Percentiles rank a stretch among this genome's conserved stretches.
Conservation (phyloP, 2,888 invertebrate species). For the Ochropacha duplaris region DNA sequence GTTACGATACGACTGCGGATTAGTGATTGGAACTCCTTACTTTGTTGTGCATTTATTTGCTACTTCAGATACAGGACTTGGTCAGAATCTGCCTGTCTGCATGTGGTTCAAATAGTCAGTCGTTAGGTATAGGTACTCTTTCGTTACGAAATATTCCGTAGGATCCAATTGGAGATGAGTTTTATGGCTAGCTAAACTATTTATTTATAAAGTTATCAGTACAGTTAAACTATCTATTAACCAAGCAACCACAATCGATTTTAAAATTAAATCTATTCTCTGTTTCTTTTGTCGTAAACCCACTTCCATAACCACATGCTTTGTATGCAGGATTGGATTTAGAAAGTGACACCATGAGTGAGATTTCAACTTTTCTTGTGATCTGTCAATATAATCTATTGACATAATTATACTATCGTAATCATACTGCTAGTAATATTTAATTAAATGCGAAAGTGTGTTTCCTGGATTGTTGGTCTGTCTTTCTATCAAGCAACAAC, state of each 20-base stretch:
- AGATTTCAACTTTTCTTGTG: not conserved
- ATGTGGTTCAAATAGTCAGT: too few species aligned
- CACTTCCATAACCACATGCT: not conserved
- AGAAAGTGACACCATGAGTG: not conserved
- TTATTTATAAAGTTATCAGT: not conserved
- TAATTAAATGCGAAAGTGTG: too few species aligned
- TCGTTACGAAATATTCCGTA: too few species aligned
- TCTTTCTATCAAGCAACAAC: too few species aligned
- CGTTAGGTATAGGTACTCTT: too few species aligned
- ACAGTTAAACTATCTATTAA: not conserved
- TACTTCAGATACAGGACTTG: not conserved
- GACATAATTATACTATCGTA: too few species aligned
- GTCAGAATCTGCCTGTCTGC: too few species aligned
- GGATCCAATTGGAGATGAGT: not conserved
- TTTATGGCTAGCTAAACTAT: not conserved
- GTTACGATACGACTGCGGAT: constrained; percentile 14
- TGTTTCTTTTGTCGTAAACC: not conserved
- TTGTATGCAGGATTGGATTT: not conserved
- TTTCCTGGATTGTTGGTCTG: too few species aligned
- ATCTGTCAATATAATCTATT: not conserved
- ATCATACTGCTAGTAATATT: too few species aligned
- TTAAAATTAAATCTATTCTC: not conserved
- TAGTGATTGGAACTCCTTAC: constrained; percentile 5
- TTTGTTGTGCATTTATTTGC: not conserved
- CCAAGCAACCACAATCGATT: not conserved